Base-by-base conservation (phyloP, 2,888 invertebrate genomes). In the Sesia bembeciformis region DNA sequence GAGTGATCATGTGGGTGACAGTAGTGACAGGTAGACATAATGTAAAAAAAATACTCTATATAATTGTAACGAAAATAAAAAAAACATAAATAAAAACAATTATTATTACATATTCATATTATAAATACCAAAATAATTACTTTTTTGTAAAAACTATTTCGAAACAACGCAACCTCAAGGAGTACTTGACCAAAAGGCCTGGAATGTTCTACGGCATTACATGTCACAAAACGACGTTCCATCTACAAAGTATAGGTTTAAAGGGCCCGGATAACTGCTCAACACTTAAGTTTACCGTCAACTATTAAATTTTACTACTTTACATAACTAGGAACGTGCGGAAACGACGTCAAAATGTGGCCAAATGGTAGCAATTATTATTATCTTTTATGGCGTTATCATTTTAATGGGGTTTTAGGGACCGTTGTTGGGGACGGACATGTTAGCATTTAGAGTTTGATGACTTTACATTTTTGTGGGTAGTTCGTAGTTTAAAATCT, bases 371-470 rank as follows among this genome's bases (percentile, higher is more conserved):
- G 57, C 66, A 56, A 68, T 78, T 77, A 68, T 58, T 61, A 64
- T 74, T 74, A 76, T 76, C 72, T 71, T 66, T 58, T 53, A 46
- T 63, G 58, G 59, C 58, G 61, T 63, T 65, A 73, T 69, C 67
- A 64, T 68, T 71, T 66, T 66, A 72, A 76, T 70, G 60, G 61
- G 55, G 57, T 51, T 62, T 64, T 62, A 64, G 64, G 56, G 64
- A 61, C 4, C 52, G 52, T 40, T 53, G 52, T 53, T 52, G 56
- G 7, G 23, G 46, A 46, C 46, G 46, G 46, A 46, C 8, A 23
- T 46, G 46, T n/a, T n/a, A 46, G 8, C 46, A n/a, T 46, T 46
- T n/a, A 46, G 4, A 23, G n/a, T 46, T 46, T 46, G 8, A 46
- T 46, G 46, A 23, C 8, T 23, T 46, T 46, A 8, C 7, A 46